Evolutionary conservation across 2,797 vertebrate genomes (phyloP).

Genomic region (Lepilemur ruficaudatus): DNA sequence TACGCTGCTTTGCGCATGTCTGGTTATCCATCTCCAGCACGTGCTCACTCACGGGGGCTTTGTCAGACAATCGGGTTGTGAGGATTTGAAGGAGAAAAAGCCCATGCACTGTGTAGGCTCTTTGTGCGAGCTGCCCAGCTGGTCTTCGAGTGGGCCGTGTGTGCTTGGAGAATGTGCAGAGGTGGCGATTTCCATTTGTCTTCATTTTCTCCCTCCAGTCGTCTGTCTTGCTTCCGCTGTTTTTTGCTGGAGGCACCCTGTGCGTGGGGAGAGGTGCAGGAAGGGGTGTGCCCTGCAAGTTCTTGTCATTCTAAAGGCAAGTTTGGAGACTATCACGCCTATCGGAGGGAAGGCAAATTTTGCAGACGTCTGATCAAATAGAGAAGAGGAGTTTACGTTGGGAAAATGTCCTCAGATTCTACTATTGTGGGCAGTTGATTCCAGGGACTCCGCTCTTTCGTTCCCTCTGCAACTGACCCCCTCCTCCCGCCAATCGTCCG

Average conservation of each 20-base stretch:
- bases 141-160: slow-evolving; percentile 53
- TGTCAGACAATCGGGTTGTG: neutral
- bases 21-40: neutral
- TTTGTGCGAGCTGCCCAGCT: slow-evolving; percentile 54
- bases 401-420: neutral
- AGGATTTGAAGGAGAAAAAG: neutral
- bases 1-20: neutral
- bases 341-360: neutral
- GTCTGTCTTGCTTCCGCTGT: neutral
- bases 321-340: neutral
- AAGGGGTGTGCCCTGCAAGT: neutral
- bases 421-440: neutral
- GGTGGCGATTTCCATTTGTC: slow-evolving; percentile 46
- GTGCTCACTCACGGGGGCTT: neutral
- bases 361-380: neutral
- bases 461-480: rapidly evolving
- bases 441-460: neutral
- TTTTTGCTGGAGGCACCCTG: neutral
- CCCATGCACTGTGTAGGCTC: slow-evolving; percentile 42
- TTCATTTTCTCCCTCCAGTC: neutral
- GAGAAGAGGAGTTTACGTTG: neutral
- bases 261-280: neutral
- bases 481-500: rapidly evolving
- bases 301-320: neutral
- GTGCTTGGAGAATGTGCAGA: slow-evolving; percentile 71